A percentile compares a stretch with the other conserved stretches of the same genome.
Conservation (phyloP, 1,140 invertebrate genomes). For the Reticulitermes speratus region DNA sequence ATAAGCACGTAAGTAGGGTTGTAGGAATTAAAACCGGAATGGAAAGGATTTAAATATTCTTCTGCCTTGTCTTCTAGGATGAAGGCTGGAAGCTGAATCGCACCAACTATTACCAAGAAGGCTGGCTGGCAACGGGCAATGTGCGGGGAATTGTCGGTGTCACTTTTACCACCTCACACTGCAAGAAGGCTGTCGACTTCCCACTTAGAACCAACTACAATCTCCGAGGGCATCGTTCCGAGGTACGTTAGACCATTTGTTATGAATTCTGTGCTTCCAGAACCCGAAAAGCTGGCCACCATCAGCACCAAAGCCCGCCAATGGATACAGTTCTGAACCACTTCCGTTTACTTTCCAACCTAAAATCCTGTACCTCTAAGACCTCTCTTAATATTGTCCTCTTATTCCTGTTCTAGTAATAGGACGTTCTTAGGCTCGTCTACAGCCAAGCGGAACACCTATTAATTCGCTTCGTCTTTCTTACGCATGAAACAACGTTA, state of each 20-base stretch:
- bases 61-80: conserved; percentile 59
- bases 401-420: too few relatives aligned
- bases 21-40: too few relatives aligned
- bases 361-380: too few relatives aligned
- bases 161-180: conserved; percentile 92
- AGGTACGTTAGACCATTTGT: conserved; percentile 61
- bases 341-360: too few relatives aligned
- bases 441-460: too few relatives aligned
- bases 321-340: too few relatives aligned
- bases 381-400: too few relatives aligned
- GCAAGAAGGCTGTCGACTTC: conserved; percentile 75
- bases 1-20: too few relatives aligned
- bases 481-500: too few relatives aligned
- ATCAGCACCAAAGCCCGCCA: too few relatives aligned
- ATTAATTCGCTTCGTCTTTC: too few relatives aligned
- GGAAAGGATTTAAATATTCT: not conserved
- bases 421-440: too few relatives aligned
- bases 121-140: conserved; percentile 97
- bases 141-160: conserved; percentile 92
- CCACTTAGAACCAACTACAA: conserved; percentile 96
- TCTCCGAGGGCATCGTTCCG: conserved; percentile 91
- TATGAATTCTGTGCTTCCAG: not conserved
- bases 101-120: conserved; percentile 95
- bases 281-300: not conserved
- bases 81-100: conserved; percentile 92